Evolutionary conservation across 2,113 vertebrate species (phyloP), one percentile per base, ranked within the genome.

Genomic region (Corythornis madagascariensis): DNA sequence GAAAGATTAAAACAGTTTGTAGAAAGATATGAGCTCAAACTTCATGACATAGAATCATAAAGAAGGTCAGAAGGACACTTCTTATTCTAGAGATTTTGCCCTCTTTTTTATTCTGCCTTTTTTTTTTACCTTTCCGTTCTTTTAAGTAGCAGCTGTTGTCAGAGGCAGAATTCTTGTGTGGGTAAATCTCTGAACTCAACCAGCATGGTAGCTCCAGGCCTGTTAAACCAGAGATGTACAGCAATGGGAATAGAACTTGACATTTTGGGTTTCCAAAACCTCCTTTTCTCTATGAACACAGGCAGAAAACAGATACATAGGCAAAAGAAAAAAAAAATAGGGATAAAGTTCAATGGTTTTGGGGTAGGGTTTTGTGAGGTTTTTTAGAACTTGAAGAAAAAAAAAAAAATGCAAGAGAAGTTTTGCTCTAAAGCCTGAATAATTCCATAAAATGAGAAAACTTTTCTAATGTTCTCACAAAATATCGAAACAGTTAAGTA

Each of bases 201-300:
- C 89, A 89, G 83, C 43, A 0, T 86, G 76, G 43, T 86, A 81
- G 85, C 89, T 95, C 56, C 57, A 77, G 92, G 95, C 82, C 87
- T 67, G 43, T 73, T 88, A 89, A 92, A 91, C 56, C 47, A 67
- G 67, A 94, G 67, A 35, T 1, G 0, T 79, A 31, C 47, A 87
- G 78, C 75, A 61, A 3, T 48, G 20, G 35, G n/a, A 56, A 83
- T 72, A 88, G 84, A 85, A 80, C 60, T 85, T 87, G 92, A 85
- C 89, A 89, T 85, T 93, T 56, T 81, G 53, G 69, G 55, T 89
- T 93, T 95, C 75, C 89, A 83, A 94, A 96, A 64, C 53, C 33
- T 53, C 56, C 48, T 87, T 85, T 92, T 84, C 57, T 85, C n/a
- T 74, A 21, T 60, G 84, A 96, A 78, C 33, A 43, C 17, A 56